Conservation (phyloP, 1,140 invertebrate species). For the Saccostrea echinata region DNA sequence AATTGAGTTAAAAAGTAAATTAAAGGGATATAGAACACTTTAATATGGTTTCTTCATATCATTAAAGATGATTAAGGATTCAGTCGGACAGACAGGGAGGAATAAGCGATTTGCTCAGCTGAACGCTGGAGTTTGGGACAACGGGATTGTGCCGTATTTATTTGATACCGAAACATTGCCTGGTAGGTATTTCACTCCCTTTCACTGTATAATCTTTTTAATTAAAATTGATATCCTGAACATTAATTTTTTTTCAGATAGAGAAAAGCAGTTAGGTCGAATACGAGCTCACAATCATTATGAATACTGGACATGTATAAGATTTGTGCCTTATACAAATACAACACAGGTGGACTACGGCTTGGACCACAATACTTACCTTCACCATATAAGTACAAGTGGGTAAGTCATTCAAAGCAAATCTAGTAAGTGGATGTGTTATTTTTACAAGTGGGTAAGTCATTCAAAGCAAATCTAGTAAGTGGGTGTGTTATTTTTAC, state of each 20-base stretch:
- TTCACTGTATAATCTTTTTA: no score
- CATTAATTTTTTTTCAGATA: background rate
- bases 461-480: no score
- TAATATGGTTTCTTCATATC: no score
- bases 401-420: background rate
- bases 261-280: background rate
- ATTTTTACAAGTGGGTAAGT: no score
- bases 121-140: background rate
- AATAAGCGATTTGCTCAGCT: background rate
- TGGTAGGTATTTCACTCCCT: background rate
- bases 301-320: constrained; percentile 24
- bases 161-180: background rate
- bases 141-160: background rate
- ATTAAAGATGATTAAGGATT: background rate
- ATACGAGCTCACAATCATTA: constrained; percentile 36
- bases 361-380: constrained; percentile 33
- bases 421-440: no score
- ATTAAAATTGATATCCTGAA: background rate
- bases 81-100: background rate
- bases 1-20: no score
- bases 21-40: no score
- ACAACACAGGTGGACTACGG: constrained; percentile 5
- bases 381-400: background rate
- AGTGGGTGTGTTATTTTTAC: no score
- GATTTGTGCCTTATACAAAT: background rate